Conservation (phyloP, 2,888 invertebrate genomes). For the Chironomus riparius region DNA sequence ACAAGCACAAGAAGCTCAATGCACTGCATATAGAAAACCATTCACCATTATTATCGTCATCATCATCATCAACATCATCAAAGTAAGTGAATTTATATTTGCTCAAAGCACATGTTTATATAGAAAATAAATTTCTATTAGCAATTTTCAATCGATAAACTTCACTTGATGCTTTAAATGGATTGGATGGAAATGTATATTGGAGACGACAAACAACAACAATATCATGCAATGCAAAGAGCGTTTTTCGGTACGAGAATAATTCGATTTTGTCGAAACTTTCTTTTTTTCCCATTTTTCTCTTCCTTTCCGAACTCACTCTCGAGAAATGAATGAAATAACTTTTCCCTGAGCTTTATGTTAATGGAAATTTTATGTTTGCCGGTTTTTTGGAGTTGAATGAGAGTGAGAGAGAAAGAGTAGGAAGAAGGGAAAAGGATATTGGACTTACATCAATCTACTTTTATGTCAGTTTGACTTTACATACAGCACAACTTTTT, state of each 20-base stretch:
- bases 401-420: not conserved
- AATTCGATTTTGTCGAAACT: slow-evolving; percentile 22
- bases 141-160: slow-evolving; percentile 26
- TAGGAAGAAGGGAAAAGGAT: not conserved
- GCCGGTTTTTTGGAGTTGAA: not conserved
- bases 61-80: not conserved
- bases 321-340: not conserved
- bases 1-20: not conserved
- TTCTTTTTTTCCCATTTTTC: not conserved
- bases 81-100: not conserved
- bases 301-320: not conserved
- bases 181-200: slow-evolving; percentile 13
- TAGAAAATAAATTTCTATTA: slow-evolving; percentile 17
- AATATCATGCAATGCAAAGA: slow-evolving; percentile 1
- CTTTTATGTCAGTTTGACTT: slow-evolving; percentile 6
- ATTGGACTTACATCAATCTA: slow-evolving; percentile 24
- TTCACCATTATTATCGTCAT: not conserved
- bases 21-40: not conserved
- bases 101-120: slow-evolving; percentile 20
- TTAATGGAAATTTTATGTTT: slow-evolving; percentile 25
- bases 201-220: slow-evolving; percentile 7
- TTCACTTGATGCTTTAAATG: slow-evolving; percentile 24
- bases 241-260: slow-evolving; percentile 7
- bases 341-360: slow-evolving; percentile 11
- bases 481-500: not conserved